Evolutionary conservation across 1,140 invertebrate species (phyloP).

Genomic region (Drosophila tsacasi): DNA sequence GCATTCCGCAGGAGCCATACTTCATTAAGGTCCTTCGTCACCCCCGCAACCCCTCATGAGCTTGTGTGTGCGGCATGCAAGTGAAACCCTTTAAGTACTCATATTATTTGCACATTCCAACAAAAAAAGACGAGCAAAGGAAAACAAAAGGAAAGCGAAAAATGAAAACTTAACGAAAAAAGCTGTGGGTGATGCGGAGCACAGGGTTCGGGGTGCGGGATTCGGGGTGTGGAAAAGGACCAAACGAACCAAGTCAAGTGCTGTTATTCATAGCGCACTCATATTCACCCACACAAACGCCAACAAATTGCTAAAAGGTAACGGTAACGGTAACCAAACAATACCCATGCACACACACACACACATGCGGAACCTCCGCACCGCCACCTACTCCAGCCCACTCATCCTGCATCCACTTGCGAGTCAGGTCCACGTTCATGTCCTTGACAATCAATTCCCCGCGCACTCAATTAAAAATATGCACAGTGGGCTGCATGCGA

Average conservation of each 20-base stretch:
- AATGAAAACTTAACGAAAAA: conserved; percentile 44
- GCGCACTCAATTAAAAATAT: conserved; percentile 83
- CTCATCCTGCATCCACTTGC: conserved; percentile 38
- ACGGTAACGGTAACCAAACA: conserved; percentile 71
- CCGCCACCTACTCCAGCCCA: conserved; percentile 7
- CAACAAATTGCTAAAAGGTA: conserved; percentile 77
- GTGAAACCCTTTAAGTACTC: conserved; percentile 71
- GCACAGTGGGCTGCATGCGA: conserved; percentile 72
- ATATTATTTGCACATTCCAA: conserved; percentile 70
- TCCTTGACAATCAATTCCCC: conserved; percentile 83
- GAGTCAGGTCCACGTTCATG: conserved; percentile 72
- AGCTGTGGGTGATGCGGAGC: conserved; percentile 9
- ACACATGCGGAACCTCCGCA: conserved; percentile 48
- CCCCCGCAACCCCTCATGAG: not conserved
- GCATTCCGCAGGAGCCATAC: conserved; percentile 44
- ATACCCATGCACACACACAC: conserved; percentile 24
- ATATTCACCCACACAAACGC: conserved; percentile 32
- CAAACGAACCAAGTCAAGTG: conserved; percentile 74
- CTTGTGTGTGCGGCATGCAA: conserved; percentile 25
- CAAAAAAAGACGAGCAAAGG: conserved; percentile 20
- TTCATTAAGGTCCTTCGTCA: conserved; percentile 38
- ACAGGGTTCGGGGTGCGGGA: not conserved
- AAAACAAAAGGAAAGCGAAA: conserved; percentile 32
- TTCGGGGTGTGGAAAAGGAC: conserved; percentile 21
- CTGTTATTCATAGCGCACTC: conserved; percentile 75